A percentile compares a stretch with the other conserved stretches of the same genome.
Conservation (phyloP, 2,888 invertebrate species). For the Listrodromus nycthemerus region DNA sequence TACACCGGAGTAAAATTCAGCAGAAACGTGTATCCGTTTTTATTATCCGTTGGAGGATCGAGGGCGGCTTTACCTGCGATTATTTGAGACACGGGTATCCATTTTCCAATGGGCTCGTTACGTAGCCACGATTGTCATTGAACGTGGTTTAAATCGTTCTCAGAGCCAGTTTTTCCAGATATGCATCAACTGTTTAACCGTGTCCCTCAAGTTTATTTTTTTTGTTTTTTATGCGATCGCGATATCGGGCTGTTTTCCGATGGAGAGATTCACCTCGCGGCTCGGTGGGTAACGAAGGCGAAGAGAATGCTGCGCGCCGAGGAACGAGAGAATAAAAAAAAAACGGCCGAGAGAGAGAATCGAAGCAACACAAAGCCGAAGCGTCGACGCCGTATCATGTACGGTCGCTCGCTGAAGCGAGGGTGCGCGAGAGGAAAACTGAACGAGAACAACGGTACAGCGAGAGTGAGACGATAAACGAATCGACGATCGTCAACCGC, state of each 20-base stretch:
- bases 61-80: not conserved
- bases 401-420: constrained; percentile 42
- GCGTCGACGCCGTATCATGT: constrained; percentile 23
- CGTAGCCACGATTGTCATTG: not conserved
- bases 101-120: not conserved
- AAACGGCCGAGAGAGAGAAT: constrained; percentile 52
- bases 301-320: not conserved
- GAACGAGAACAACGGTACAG: constrained; percentile 68
- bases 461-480: constrained; percentile 79
- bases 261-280: constrained; percentile 49
- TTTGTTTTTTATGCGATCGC: constrained; percentile 30
- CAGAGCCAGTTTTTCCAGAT: no score
- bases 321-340: constrained; percentile 30
- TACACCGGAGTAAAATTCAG: not conserved
- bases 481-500: constrained; percentile 83
- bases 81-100: not conserved
- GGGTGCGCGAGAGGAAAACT: constrained; percentile 43
- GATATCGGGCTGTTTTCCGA: constrained; percentile 39
- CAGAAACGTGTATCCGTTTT: constrained; percentile 6
- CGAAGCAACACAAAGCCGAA: constrained; percentile 58
- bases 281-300: constrained; percentile 7
- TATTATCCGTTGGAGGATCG: not conserved
- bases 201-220: no score
- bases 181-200: no score
- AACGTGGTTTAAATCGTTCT: not conserved